Base-by-base conservation (phyloP, 2,113 vertebrate species). In the Balaeniceps rex region DNA sequence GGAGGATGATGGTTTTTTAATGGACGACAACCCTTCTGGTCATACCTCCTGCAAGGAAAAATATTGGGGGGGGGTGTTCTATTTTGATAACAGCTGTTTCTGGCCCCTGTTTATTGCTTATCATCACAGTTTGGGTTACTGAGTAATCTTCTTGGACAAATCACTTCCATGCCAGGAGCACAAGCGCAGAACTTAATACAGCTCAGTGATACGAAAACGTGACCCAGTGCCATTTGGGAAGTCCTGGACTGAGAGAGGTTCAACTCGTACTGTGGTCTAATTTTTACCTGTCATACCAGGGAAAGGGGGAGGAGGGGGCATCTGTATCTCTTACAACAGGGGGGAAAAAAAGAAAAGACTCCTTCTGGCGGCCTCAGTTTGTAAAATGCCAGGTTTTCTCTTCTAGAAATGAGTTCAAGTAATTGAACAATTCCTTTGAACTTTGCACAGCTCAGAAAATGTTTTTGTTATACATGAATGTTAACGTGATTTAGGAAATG, bases 361-460 rank as follows among this genome's bases (percentile, higher is more conserved):
- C 87, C 65, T 89, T 96, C 88, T 87, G 91, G 86, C 70, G 64
- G 86, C 93, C 94, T 96, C 92, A 76, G 92, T 92, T 89, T 88
- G 60, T 94, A 95, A 89, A 96, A 94, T 82, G 86, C 72, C 96
- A 93, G 92, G 72, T 91, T 89, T 91, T 65, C 57, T 96, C 72
- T 92, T 97, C 89, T 95, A 92, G 84, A 97, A 95, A 83, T 90
- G 84, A 90, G 88, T 97, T 97, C 96, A 88, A 96, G 79, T 61
- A 86, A 95, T 90, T 95, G 95, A 96, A 97, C 70, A 69, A 92
- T 78, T 96, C 87, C 88, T 98, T 97, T 97, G 96, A 98, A 98
- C 94, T 98, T 98, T 98, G 97, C 98, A 98, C 98, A 98, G 94
- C 95, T 96, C 97, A 97, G 80, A 98, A 97, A 72, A 90, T 90